A percentile compares a stretch with the other conserved stretches of the same genome.
phyloP scores from a whole-genome alignment of 2,797 vertebrate genomes.

The Sarcophilus harrisii region DNA sequence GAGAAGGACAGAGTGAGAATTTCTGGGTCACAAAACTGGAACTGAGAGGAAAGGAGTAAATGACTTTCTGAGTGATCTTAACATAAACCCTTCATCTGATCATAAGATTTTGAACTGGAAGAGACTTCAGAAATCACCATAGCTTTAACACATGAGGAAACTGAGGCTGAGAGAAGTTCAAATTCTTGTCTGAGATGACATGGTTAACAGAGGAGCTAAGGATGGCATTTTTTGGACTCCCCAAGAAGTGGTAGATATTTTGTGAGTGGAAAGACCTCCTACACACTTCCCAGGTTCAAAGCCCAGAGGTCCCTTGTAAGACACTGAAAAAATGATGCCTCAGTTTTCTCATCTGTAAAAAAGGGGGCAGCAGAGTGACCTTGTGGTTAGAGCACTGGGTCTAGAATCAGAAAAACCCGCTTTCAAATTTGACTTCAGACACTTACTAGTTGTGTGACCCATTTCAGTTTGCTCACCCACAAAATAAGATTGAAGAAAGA shows the following conservation, averaged over 20 bases:
- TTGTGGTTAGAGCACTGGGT: neutral
- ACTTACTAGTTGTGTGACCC: neutral
- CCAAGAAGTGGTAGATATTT: neutral
- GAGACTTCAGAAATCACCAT: neutral
- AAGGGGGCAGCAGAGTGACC: neutral
- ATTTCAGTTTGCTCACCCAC: neutral
- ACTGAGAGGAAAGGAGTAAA: neutral
- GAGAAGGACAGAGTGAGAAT: too few species aligned
- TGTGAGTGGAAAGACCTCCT: neutral
- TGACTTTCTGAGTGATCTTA: neutral
- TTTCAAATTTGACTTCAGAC: neutral
- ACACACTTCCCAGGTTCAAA: neutral
- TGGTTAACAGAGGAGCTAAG: neutral
- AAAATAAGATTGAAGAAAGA: neutral
- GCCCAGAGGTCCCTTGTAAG: neutral
- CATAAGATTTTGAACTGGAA: neutral
- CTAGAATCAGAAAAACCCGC: neutral
- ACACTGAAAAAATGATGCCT: neutral
- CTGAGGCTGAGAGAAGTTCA: neutral
- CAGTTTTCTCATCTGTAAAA: neutral
- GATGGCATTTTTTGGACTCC: neutral
- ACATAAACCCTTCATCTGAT: neutral
- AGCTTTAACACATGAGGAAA: neutral
- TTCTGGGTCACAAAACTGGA: neutral
- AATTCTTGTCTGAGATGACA: neutral